A percentile compares a stretch with the other conserved stretches of the same genome.
Conservation (phyloP, 2,888 invertebrate genomes). For the Nephrotoma flavescens region DNA sequence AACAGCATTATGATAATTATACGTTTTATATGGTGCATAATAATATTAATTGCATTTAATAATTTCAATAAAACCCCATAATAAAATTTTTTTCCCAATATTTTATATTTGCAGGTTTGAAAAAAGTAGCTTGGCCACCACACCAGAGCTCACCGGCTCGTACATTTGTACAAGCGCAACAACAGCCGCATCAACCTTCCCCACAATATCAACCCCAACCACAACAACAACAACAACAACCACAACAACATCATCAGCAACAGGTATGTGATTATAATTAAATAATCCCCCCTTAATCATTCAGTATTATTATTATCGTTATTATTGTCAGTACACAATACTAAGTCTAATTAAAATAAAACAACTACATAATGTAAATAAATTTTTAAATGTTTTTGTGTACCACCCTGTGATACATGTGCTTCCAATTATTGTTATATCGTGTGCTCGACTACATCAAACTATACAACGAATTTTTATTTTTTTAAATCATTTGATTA, state of each 20-base stretch:
- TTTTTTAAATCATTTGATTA: no score
- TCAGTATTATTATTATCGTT: background rate
- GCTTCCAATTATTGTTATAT: background rate
- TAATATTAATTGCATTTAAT: background rate
- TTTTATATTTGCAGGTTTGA: conserved; percentile 43
- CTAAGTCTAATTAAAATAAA: background rate
- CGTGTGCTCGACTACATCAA: background rate
- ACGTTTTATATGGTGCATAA: background rate
- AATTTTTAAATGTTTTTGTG: background rate
- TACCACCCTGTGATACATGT: background rate
- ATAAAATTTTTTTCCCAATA: background rate
- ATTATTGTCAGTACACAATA: background rate
- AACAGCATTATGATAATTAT: background rate
- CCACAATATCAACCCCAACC: conserved; percentile 3
- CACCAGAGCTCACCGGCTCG: conserved; percentile 44
- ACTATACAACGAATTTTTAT: background rate
- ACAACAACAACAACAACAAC: conserved; percentile 6
- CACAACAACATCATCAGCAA: conserved; percentile 5
- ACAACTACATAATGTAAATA: background rate
- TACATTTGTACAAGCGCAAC: conserved; percentile 4
- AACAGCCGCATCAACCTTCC: conserved; percentile 7
- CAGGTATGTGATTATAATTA: background rate
- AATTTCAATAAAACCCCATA: background rate
- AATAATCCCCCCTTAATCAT: background rate
- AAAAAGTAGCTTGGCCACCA: conserved; percentile 80